Conservation (phyloP, 1,140 invertebrate genomes). For the Mamestra configurata region DNA sequence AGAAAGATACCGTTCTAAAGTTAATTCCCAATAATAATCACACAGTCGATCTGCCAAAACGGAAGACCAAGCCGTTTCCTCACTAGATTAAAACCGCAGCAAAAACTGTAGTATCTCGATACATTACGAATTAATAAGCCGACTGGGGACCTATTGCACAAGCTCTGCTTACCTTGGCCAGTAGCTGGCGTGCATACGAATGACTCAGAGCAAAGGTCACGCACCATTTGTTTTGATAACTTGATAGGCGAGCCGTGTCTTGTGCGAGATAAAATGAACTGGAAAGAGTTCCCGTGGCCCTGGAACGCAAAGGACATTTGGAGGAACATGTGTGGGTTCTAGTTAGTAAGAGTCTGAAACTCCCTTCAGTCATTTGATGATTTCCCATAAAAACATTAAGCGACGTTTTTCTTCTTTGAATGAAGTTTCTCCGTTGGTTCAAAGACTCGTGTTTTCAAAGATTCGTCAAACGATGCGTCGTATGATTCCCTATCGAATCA, state of each 20-base stretch:
- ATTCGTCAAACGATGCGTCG: too few relatives aligned
- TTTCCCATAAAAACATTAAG: too few relatives aligned
- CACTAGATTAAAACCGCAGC: not conserved
- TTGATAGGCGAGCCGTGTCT: not conserved
- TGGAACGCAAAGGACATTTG: too few relatives aligned
- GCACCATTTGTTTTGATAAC: slow-evolving; percentile 11
- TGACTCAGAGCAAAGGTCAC: slow-evolving; percentile 1
- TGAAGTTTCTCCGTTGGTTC: too few relatives aligned
- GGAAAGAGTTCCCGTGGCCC: not conserved
- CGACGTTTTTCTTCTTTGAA: too few relatives aligned
- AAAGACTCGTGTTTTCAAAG: too few relatives aligned
- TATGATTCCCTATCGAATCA: too few relatives aligned
- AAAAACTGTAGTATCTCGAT: not conserved
- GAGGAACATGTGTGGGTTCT: too few relatives aligned
- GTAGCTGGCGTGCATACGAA: slow-evolving; percentile 2
- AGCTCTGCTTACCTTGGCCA: slow-evolving; percentile 32
- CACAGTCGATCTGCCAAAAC: not conserved
- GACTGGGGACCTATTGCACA: not conserved
- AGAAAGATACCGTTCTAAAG: not conserved
- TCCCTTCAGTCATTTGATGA: not conserved
- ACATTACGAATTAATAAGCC: not conserved
- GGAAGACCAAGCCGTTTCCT: not conserved
- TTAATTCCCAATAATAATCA: not conserved
- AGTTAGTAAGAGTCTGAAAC: too few relatives aligned
- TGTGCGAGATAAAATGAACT: not conserved